These are phyloP conservation scores for Baryphthengus martii DNA, from an alignment of 2,113 vertebrate genomes.

Conservation along the genomic window DNA sequence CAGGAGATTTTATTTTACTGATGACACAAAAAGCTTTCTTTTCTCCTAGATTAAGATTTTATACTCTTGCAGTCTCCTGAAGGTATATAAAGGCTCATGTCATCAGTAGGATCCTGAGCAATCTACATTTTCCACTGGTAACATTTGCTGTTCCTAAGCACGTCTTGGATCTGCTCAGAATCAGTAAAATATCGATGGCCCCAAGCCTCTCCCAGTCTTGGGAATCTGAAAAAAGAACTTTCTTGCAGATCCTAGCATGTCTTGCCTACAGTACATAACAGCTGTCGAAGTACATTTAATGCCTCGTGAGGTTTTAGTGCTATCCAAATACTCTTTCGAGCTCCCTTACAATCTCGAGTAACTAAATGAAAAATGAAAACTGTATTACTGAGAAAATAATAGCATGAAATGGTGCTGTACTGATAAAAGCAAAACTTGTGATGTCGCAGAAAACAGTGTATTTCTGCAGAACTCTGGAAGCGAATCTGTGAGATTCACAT, in stretches of 20 bases:
- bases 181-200: accelerated
- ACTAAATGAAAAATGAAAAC: background rate
- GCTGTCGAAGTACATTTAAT: background rate
- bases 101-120: background rate
- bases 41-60: background rate
- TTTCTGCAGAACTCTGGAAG: background rate
- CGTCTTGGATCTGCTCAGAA: background rate
- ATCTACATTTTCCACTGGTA: background rate
- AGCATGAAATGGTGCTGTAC: background rate
- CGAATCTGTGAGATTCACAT: background rate
- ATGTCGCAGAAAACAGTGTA: constrained; percentile 18
- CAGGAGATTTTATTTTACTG: no score
- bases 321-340: background rate
- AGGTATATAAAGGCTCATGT: background rate
- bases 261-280: background rate
- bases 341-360: background rate
- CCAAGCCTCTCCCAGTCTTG: background rate
- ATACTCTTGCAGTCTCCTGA: background rate
- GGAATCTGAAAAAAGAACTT: background rate
- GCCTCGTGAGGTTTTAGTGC: background rate
- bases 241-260: background rate
- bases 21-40: background rate
- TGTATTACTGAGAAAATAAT: background rate
- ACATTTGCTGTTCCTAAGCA: background rate
- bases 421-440: background rate